phyloP scores from a whole-genome alignment of 1,140 invertebrate genomes.

The Zophobas atratus region DNA sequence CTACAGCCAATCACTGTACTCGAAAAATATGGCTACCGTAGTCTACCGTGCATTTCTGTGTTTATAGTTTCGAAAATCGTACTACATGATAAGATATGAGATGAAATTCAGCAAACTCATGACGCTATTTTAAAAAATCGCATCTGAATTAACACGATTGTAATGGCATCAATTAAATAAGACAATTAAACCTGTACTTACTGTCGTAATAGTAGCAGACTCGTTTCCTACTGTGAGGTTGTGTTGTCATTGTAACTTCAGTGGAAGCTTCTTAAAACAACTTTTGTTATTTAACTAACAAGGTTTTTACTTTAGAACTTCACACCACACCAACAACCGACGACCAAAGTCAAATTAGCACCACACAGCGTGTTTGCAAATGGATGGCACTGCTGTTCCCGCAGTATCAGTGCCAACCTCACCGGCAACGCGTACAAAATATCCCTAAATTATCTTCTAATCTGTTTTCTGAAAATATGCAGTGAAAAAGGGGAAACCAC shows the following conservation, averaged over 20 bases:
- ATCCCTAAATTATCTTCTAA: too few relatives aligned
- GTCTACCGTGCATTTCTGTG: conserved; percentile 61
- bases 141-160: not conserved
- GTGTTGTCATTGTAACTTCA: conserved; percentile 74
- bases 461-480: too few relatives aligned
- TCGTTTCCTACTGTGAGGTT: conserved; percentile 90
- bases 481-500: too few relatives aligned
- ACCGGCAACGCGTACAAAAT: not conserved
- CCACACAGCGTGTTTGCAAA: conserved; percentile 23
- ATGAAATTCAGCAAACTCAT: conserved; percentile 35
- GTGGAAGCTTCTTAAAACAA: not conserved
- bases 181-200: conserved; percentile 77
- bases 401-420: conserved; percentile 8
- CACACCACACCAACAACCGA: not conserved
- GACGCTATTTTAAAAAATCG: not conserved
- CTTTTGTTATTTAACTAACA: conserved; percentile 20
- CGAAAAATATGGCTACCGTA: conserved; percentile 62
- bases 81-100: conserved; percentile 47
- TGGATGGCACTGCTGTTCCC: conserved; percentile 38
- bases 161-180: conserved; percentile 34
- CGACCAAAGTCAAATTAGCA: not conserved
- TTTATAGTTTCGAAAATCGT: conserved; percentile 62
- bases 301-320: not conserved
- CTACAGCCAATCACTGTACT: conserved; percentile 60
- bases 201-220: conserved; percentile 99